Base-by-base conservation (phyloP, 2,888 invertebrate genomes). In the Meiosimyza platycephala region DNA sequence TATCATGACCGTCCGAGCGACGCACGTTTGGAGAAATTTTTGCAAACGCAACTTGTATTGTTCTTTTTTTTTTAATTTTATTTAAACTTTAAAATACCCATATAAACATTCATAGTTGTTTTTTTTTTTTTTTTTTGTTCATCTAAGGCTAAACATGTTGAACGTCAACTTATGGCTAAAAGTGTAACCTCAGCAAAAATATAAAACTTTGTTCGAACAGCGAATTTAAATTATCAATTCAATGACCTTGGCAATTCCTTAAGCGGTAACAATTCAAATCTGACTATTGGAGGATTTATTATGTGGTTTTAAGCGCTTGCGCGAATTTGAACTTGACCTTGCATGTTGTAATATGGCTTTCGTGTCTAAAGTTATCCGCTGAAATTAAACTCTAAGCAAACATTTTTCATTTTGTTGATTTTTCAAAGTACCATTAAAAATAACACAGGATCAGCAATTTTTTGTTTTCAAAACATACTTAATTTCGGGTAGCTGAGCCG, bases 211-310 rank as follows among this genome's bases (percentile, higher is more conserved):
- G 40, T 1, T 40, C 40, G 40, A 40, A 7, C 40, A 40, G 40
- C 40, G 1, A 40, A 55, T 18, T 55, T 55, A n/a, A 16, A n/a
- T 55, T 22, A 18, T 22, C 18, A 16, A 55, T 55, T 55, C 55
- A 55, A 55, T 55, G 55, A 55, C 55, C 55, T 55, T 55, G 55
- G 55, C 55, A 55, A 55, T 22, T 55, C 55, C 55, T 55, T 55
- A 55, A 16, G 55, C 55, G 55, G 55, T n/a, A 15, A 55, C 22
- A 16, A 55, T n/a, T 18, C 54, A 54, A 16, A 16, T 55, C 22
- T 55, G 16, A 55, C 22, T 16, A 22, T 55, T 55, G 11, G n/a
- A n/a, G 55, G 55, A 55, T 18, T 54, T 18, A 54, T 12, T 7
- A 54, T 16, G 9, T 12, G 55, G 18, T n/a, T 22, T 16, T 18